Conservation (phyloP, 64 coral and sea anemone species). For the Montipora efflorescens region DNA sequence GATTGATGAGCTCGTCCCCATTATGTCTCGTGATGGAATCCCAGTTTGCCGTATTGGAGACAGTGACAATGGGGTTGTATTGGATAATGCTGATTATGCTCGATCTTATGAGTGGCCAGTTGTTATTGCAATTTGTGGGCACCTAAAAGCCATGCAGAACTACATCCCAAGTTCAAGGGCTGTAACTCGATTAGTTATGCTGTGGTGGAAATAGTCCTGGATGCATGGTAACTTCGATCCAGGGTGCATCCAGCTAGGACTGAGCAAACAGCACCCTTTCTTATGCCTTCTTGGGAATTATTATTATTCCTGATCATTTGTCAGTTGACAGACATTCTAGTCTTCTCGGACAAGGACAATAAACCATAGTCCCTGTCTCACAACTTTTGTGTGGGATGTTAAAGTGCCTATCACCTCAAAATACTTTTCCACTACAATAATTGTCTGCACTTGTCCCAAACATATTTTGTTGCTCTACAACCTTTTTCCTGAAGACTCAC, state of each 20-base stretch:
- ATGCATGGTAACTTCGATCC: no score
- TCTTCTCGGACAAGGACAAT: no score
- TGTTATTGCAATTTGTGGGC: constrained; percentile 49
- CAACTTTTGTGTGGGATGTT: no score
- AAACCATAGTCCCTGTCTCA: no score
- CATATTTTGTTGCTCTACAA: no score
- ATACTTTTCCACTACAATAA: no score
- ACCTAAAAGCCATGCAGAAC: background rate
- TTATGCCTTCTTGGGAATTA: background rate
- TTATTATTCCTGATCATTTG: background rate
- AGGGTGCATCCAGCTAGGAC: no score
- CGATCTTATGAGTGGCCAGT: constrained; percentile 49
- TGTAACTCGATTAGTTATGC: constrained; percentile 45
- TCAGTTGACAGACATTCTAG: background rate
- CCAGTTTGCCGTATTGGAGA: constrained; percentile 56
- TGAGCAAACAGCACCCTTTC: background rate
- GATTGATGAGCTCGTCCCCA: constrained; percentile 27
- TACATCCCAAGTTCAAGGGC: constrained; percentile 47
- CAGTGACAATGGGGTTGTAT: constrained; percentile 13
- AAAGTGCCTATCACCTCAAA: no score
- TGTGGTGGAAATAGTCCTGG: constrained; percentile 21
- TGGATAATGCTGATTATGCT: constrained; percentile 21
- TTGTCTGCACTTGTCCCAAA: no score
- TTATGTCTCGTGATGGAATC: constrained; percentile 10
- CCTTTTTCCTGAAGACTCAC: no score